Base-by-base conservation (phyloP, 2,888 invertebrate species). In the Agrochola circellaris region DNA sequence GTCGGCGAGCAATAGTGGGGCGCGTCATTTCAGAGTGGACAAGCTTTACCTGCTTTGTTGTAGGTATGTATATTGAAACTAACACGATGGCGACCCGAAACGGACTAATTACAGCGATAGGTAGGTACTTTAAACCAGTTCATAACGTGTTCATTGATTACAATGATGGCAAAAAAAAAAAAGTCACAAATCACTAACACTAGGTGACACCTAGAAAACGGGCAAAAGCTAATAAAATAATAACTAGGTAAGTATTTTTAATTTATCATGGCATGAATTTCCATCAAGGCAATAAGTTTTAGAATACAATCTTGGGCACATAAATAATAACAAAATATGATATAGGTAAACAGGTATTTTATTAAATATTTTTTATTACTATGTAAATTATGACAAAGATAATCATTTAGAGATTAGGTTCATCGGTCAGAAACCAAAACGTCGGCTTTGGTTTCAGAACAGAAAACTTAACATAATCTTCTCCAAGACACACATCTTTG, bases 401-500 rank as follows among this genome's bases (percentile, higher is more conserved):
- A 15, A 30, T 48, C 23, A 48, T 48, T 66, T 48, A 48, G 30
- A 48, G 8, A 23, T 7, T 17, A n/a, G 34, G 9, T 51, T n/a
- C 9, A 23, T 34, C 17, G 34, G 23, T 48, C 23, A 48, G 15
- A 48, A 23, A 48, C 30, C 45, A 48, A 23, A 20, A 2, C 20
- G 13, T 30, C 34, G 15, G 13, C 30, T 71, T 54, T 11, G 73
- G 48, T 45, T 74, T 91, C 91, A 15, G 9, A 34, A 13, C 20
- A 45, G 79, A 87, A 60, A 89, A 89, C 38, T 86, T 83, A 38
- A 92, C 89, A 79, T 92, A 93, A 51, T 92, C 88, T 90, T 95
- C 95, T 38, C 95, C 95, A 48, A 89, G 74, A n/a, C 73, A 68
- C 7, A 95, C 89, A 68, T 95, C 95, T 66, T 87, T 81, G 58